phyloP scores from a whole-genome alignment of 2,797 vertebrate genomes.

The Nannoperca australis region DNA sequence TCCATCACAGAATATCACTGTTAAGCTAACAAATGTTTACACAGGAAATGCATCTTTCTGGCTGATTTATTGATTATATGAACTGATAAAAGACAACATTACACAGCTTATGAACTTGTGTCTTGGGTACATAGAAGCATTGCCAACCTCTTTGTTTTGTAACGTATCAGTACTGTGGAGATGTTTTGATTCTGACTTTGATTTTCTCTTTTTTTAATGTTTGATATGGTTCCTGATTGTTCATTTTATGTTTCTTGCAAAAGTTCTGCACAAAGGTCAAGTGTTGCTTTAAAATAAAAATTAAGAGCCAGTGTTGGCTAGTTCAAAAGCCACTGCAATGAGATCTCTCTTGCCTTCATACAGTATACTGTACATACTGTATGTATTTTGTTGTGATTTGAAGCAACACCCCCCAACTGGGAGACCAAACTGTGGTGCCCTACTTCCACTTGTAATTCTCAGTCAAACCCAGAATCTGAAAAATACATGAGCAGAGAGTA shows the following conservation, averaged over 20 bases:
- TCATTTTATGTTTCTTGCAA: constrained; percentile 39
- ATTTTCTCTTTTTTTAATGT: constrained; percentile 62
- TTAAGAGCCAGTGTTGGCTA: constrained; percentile 35
- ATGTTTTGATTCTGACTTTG: constrained; percentile 65
- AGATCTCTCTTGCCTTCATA: constrained; percentile 44
- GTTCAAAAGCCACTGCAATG: constrained; percentile 45
- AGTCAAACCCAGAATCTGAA: constrained; percentile 68
- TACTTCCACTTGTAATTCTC: constrained; percentile 66
- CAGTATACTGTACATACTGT: constrained; percentile 51
- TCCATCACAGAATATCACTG: constrained; percentile 66
- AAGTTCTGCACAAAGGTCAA: constrained; percentile 80
- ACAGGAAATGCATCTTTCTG: constrained; percentile 68
- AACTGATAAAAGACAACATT: constrained; percentile 48
- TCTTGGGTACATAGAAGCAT: constrained; percentile 70
- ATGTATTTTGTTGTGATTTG: constrained; percentile 61
- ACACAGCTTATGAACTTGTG: constrained; percentile 58
- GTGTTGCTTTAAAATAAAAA: constrained; percentile 73
- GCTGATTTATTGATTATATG: constrained; percentile 64
- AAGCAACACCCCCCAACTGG: constrained; percentile 42
- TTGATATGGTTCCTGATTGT: constrained; percentile 69
- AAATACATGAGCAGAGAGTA: constrained; percentile 66
- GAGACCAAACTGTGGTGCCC: constrained; percentile 56
- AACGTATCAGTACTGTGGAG: constrained; percentile 80
- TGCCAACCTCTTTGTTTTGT: constrained; percentile 77
- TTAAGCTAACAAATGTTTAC: constrained; percentile 74